Conservation (phyloP, 2,797 vertebrate species). For the Glossophaga mutica region DNA sequence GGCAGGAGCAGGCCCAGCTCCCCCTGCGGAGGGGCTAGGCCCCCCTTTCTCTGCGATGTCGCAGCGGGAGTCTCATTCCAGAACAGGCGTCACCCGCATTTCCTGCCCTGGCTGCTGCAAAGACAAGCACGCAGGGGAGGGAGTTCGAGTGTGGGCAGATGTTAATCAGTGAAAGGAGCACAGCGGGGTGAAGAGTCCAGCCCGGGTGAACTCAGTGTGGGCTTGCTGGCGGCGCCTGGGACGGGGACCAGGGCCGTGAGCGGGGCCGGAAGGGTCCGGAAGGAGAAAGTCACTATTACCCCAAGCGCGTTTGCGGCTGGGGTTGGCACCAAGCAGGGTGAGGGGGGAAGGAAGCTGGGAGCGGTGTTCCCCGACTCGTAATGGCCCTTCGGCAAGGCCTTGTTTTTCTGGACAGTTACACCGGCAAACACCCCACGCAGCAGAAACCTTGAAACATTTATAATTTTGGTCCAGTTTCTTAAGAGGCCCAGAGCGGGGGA, state of each 20-base stretch:
- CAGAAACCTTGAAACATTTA: neutral
- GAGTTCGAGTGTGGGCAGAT: neutral
- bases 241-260: neutral
- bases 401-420: neutral
- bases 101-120: neutral
- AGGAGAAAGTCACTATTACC: neutral
- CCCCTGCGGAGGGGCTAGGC: neutral
- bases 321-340: neutral
- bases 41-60: neutral
- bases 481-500: too few species aligned
- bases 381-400: fast-evolving
- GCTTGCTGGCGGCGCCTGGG: neutral
- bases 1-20: neutral
- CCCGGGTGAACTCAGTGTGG: too few species aligned
- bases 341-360: neutral
- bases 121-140: neutral
- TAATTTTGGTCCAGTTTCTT: neutral
- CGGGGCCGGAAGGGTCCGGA: fast-evolving
- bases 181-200: neutral
- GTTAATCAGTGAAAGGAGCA: neutral
- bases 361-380: neutral
- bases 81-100: too few species aligned
- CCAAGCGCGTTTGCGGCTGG: neutral
- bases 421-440: neutral
- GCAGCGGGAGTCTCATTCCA: neutral